A percentile compares a stretch with the other conserved stretches of the same genome.
Conservation (phyloP, 2,888 invertebrate species). For the Chorisops tibialis region DNA sequence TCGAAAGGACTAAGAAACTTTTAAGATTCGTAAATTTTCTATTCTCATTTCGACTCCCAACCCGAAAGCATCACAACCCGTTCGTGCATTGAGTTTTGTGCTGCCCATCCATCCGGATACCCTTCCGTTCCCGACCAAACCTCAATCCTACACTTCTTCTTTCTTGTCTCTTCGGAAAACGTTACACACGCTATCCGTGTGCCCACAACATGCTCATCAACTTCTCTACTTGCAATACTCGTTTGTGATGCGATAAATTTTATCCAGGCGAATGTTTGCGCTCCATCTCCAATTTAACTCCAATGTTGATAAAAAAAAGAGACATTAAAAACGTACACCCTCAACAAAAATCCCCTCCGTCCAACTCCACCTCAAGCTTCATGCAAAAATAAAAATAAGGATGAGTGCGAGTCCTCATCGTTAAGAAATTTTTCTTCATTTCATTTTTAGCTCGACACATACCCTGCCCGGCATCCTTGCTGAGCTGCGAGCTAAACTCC, state of each 20-base stretch:
- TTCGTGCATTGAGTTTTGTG: neutral
- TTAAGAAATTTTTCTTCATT: conserved; percentile 33
- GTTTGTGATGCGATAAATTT: conserved; percentile 21
- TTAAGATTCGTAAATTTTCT: too few relatives aligned
- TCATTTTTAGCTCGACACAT: conserved; percentile 23
- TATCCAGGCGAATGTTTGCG: conserved; percentile 9
- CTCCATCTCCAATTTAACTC: conserved; percentile 3
- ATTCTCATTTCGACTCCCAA: too few relatives aligned
- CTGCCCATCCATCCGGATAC: conserved; percentile 10
- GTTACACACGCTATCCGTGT: neutral
- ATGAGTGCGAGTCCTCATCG: conserved; percentile 24
- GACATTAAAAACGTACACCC: conserved; percentile 7
- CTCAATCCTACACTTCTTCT: neutral
- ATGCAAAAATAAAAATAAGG: neutral
- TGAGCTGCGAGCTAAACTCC: neutral
- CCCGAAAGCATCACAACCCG: conserved; percentile 4
- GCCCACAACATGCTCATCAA: neutral
- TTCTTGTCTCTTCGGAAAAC: neutral
- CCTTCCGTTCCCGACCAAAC: neutral
- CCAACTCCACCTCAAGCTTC: too few relatives aligned
- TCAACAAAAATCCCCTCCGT: neutral
- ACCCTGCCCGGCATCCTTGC: neutral
- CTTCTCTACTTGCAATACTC: neutral
- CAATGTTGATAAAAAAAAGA: conserved; percentile 10
- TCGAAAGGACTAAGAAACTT: too few relatives aligned